Evolutionary conservation across 2,113 vertebrate genomes (phyloP), one percentile per base, ranked within the genome.

Genomic region (Anser brachyrhynchus): DNA sequence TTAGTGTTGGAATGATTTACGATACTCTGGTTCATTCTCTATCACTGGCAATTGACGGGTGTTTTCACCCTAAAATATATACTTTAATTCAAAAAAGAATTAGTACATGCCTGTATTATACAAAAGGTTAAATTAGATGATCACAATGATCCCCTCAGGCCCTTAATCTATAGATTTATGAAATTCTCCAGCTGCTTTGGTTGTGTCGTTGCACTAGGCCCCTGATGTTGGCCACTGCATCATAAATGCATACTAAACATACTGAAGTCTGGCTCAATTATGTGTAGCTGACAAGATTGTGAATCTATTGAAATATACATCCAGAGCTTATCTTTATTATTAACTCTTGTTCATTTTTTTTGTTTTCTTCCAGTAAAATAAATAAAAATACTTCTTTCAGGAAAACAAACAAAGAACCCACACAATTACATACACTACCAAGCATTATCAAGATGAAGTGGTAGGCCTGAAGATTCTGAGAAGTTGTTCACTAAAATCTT

Each of bases 81-180:
- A 84, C 77, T 92, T 94, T 59, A 84, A 93, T 93, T 96, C 39
- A 61, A 62, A 87, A 85, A 80, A 83, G 71, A 87, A 72, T 84
- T 69, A 91, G 19, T 76, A 25, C 58, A 29, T 73, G 82, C 22
- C 82, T 94, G 35, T 89, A 43, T 93, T 93, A 39, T 77, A 85
- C 16, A 72, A 72, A 91, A 82, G 20, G 78, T 94, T 89, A 69
- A 58, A 87, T 87, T 72, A 65, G 87, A 65, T 79, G 33, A 82
- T 89, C 66, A 69, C 71, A 58, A 13, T 43, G 92, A 91, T 91
- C 43, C 82, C 85, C 77, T 95, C 57, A 81, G 95, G 87, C 84
- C 65, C 87, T 84, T 84, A 46, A 71, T 87, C 77, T 72, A 84
- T 75, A 71, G 55, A 96, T 81, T 37, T 89, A 52, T 74, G 13